Evolutionary conservation across 2,888 invertebrate species (phyloP).

Genomic region (Dynastes maya): DNA sequence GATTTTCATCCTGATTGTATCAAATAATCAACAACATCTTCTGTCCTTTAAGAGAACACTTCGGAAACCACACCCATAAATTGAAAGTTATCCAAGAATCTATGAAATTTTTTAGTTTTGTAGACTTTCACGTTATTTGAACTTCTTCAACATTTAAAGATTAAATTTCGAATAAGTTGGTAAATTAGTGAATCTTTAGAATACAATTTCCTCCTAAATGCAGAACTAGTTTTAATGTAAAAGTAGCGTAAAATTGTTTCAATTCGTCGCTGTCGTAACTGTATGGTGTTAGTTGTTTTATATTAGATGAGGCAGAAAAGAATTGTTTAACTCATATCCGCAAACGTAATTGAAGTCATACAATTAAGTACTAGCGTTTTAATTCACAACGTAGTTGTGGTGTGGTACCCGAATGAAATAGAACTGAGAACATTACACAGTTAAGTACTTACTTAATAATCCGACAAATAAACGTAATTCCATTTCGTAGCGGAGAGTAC

Average conservation of each 20-base stretch:
- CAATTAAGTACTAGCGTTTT: slow-evolving; percentile 31
- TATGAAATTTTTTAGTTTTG: too few species aligned
- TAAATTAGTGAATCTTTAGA: too few species aligned
- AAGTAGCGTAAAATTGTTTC: neutral
- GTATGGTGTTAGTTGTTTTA: neutral
- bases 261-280: neutral
- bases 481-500: slow-evolving; percentile 54
- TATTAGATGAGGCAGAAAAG: neutral
- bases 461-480: slow-evolving; percentile 56
- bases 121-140: too few species aligned
- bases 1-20: too few species aligned
- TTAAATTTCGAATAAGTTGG: too few species aligned
- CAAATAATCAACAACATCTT: too few species aligned
- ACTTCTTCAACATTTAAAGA: too few species aligned
- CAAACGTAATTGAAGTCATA: slow-evolving; percentile 9
- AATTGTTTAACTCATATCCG: neutral
- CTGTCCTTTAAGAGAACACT: too few species aligned
- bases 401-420: slow-evolving; percentile 43
- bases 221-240: too few species aligned
- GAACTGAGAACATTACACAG: slow-evolving; percentile 51
- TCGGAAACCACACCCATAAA: too few species aligned
- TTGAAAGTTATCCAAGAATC: too few species aligned
- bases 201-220: too few species aligned
- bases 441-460: slow-evolving; percentile 53
- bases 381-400: slow-evolving; percentile 18